These are phyloP conservation scores for Syngnathoides biaculeatus DNA, from an alignment of 2,113 vertebrate species.

Conservation along the genomic window DNA sequence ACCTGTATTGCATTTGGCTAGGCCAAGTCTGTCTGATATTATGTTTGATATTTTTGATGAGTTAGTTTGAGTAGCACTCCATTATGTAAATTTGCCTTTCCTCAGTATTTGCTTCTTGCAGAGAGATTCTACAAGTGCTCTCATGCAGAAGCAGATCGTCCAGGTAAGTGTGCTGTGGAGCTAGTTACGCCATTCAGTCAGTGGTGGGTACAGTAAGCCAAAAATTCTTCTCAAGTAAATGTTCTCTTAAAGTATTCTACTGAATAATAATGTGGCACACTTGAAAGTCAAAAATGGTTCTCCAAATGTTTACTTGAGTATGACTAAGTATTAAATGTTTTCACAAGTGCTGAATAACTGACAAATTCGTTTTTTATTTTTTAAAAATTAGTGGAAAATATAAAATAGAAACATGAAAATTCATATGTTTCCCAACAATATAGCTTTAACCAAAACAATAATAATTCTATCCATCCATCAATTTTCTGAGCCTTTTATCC, in stretches of 20 bases:
- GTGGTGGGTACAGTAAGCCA: background rate
- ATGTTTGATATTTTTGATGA: constrained; percentile 39
- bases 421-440: no score
- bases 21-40: constrained; percentile 17
- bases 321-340: no score
- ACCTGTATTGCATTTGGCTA: constrained; percentile 28
- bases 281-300: no score
- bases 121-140: constrained; percentile 33
- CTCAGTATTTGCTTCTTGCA: constrained; percentile 30
- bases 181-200: constrained; percentile 17
- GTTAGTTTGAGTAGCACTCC: constrained; percentile 30
- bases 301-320: no score
- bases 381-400: no score
- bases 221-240: background rate
- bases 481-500: no score
- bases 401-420: no score
- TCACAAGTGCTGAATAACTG: no score
- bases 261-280: no score
- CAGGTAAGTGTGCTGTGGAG: constrained; percentile 21
- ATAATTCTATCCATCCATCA: no score
- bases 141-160: constrained; percentile 48
- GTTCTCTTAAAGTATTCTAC: background rate
- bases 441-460: no score
- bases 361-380: no score
- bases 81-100: constrained; percentile 48